Conservation (phyloP, 2,888 invertebrate species). For the Chymomyza fuscimana region DNA sequence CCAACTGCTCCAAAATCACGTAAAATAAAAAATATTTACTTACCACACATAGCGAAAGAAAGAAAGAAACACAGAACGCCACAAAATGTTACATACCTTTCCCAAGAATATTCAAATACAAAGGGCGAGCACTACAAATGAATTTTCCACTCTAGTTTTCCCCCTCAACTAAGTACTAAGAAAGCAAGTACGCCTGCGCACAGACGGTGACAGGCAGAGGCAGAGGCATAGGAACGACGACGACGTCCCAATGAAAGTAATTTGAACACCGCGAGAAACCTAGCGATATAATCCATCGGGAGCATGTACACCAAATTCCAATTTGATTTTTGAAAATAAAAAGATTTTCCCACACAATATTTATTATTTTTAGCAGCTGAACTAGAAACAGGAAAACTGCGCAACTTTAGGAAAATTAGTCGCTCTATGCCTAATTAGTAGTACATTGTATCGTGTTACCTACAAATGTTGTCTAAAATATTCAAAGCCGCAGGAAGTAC, state of each 20-base stretch:
- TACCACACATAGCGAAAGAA: conserved; percentile 30
- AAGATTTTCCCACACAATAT: conserved; percentile 55
- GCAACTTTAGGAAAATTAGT: conserved; percentile 58
- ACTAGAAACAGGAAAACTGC: conserved; percentile 11
- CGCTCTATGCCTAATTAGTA: conserved; percentile 75
- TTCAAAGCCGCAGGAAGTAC: conserved; percentile 53
- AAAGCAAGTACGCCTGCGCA: conserved; percentile 45
- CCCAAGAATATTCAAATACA: conserved; percentile 72
- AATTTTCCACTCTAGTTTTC: conserved; percentile 41
- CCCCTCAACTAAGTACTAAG: conserved; percentile 2
- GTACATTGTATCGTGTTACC: conserved; percentile 46
- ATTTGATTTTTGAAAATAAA: conserved; percentile 54
- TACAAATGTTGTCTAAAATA: conserved; percentile 3
- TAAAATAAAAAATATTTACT: conserved; percentile 61
- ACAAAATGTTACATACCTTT: conserved; percentile 39
- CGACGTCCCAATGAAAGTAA: conserved; percentile 59
- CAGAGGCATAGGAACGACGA: neutral
- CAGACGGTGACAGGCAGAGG: conserved; percentile 25
- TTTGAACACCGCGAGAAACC: conserved; percentile 76
- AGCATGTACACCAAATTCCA: conserved; percentile 50
- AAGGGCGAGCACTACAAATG: conserved; percentile 42
- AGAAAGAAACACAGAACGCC: neutral
- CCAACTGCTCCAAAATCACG: conserved; percentile 64
- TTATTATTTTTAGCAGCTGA: conserved; percentile 16
- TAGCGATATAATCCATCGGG: conserved; percentile 50